These are phyloP conservation scores for Chrysaora quinquecirrha DNA, from an alignment of 30 jellyfish, hydroid and myxozoan genomes.

Conservation along the genomic window DNA sequence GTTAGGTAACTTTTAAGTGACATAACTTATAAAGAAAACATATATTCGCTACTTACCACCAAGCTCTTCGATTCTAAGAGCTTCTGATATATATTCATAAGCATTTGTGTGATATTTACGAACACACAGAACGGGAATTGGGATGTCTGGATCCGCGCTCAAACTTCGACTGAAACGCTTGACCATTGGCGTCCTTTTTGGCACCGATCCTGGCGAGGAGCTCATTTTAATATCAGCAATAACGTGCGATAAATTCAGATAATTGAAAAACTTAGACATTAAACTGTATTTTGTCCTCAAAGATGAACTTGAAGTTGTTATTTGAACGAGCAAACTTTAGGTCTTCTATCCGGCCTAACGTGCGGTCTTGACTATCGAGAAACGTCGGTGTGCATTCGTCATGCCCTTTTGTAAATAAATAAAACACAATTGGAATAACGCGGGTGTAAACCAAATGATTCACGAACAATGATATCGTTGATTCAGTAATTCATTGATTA, in stretches of 20 bases:
- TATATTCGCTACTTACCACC: slow-evolving; percentile 58
- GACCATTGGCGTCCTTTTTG: slow-evolving; percentile 13
- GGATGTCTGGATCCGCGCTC: slow-evolving; percentile 69
- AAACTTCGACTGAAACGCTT: slow-evolving; percentile 52
- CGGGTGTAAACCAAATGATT: too few species aligned
- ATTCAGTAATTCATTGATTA: too few species aligned
- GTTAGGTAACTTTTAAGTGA: too few species aligned
- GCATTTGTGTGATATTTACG: slow-evolving; percentile 80
- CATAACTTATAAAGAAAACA: too few species aligned
- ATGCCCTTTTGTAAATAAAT: too few species aligned
- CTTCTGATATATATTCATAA: slow-evolving; percentile 68
- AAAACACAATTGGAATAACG: too few species aligned
- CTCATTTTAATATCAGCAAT: not conserved
- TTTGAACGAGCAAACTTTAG: too few species aligned
- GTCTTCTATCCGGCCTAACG: too few species aligned
- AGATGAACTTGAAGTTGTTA: too few species aligned
- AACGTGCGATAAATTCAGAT: not conserved
- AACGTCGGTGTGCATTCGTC: too few species aligned
- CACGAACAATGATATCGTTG: too few species aligned
- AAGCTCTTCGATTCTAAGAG: slow-evolving; percentile 75
- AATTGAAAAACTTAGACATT: not conserved
- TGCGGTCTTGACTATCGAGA: too few species aligned
- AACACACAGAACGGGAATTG: slow-evolving; percentile 50
- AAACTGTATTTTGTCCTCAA: not conserved
- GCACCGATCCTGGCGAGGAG: slow-evolving; percentile 32